Percentiles rank a stretch among this genome's conserved stretches.
Evolutionary conservation across 2,888 invertebrate species (phyloP).

Genomic region (Eubasilissa splendida): DNA sequence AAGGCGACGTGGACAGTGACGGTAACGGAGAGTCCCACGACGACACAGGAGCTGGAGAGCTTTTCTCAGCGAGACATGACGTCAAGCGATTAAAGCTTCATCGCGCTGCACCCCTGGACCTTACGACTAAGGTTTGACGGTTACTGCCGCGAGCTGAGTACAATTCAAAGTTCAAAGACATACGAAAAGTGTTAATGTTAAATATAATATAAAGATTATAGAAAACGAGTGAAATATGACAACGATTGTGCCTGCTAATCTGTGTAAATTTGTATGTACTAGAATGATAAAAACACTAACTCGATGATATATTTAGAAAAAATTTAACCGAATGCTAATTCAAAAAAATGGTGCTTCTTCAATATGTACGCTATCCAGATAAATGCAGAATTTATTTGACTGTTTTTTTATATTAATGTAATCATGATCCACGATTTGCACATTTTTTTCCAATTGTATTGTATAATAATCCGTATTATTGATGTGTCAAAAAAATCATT

Average conservation of each 20-base stretch:
- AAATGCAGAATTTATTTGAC: too few relatives aligned
- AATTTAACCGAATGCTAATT: neutral
- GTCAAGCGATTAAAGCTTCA: slow-evolving; percentile 74
- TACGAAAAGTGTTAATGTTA: slow-evolving; percentile 7
- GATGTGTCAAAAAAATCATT: too few relatives aligned
- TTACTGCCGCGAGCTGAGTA: slow-evolving; percentile 37
- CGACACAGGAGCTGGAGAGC: slow-evolving; percentile 70
- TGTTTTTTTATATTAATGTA: too few relatives aligned
- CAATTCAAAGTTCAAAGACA: slow-evolving; percentile 43
- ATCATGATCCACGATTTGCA: too few relatives aligned
- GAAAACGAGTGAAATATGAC: slow-evolving; percentile 17
- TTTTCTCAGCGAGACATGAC: slow-evolving; percentile 68
- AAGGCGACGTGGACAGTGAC: slow-evolving; percentile 65
- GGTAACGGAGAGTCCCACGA: slow-evolving; percentile 66
- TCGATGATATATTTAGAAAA: neutral
- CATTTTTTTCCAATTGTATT: too few relatives aligned
- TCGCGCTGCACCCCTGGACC: slow-evolving; percentile 72
- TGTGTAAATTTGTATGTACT: slow-evolving; percentile 5
- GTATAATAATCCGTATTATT: too few relatives aligned
- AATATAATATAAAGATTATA: slow-evolving; percentile 4
- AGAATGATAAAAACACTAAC: neutral
- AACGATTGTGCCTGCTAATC: slow-evolving; percentile 21
- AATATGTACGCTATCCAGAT: too few relatives aligned
- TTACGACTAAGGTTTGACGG: slow-evolving; percentile 81
- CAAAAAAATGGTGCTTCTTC: too few relatives aligned